Percentiles rank a stretch among this genome's conserved stretches.
These are phyloP conservation scores for Notothenia coriiceps DNA, from an alignment of 2,113 vertebrate species.

Conservation along the genomic window DNA sequence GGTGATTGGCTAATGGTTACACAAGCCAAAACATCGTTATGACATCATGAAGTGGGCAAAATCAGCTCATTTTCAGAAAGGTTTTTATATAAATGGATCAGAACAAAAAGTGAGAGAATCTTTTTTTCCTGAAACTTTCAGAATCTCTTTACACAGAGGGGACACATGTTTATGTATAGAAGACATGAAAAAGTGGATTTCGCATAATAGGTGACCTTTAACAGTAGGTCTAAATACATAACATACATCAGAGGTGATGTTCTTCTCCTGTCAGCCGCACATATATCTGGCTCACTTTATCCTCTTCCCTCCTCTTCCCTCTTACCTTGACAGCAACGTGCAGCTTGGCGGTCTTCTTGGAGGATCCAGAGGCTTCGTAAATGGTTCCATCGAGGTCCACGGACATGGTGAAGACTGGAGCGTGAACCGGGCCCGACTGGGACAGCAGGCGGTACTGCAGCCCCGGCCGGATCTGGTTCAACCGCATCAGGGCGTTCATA, in stretches of 20 bases:
- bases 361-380: constrained; percentile 97
- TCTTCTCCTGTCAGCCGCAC: not conserved
- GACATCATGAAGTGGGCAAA: too few species aligned
- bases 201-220: too few species aligned
- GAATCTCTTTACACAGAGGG: too few species aligned
- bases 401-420: constrained; percentile 99
- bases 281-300: not conserved
- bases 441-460: constrained; percentile 98
- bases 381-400: constrained; percentile 96
- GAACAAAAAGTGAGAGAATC: too few species aligned
- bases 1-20: too few species aligned
- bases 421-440: constrained; percentile 98
- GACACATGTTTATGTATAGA: too few species aligned
- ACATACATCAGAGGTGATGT: not conserved
- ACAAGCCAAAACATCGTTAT: too few species aligned
- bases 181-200: too few species aligned
- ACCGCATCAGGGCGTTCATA: constrained; percentile 98
- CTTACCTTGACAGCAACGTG: constrained; percentile 98
- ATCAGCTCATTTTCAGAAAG: too few species aligned
- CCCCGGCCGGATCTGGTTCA: constrained; percentile 98
- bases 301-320: not conserved
- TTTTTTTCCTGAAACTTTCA: too few species aligned
- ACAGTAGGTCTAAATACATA: too few species aligned
- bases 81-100: too few species aligned
- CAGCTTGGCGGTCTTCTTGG: constrained; percentile 99